Base-by-base conservation (phyloP, 92 coral and sea anemone species). In the Zoanthus sociatus region DNA sequence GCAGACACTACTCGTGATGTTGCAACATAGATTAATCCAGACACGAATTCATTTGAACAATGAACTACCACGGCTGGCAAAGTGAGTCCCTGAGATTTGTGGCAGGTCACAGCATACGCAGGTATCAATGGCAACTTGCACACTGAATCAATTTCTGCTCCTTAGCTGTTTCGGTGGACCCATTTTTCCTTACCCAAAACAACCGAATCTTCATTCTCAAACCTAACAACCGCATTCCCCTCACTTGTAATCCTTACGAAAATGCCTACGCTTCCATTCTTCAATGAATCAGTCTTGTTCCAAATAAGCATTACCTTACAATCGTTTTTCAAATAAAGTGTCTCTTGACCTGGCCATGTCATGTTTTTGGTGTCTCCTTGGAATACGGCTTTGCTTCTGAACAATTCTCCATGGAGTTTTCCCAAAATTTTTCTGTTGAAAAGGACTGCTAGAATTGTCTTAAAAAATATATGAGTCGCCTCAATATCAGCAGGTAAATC, bases 321-420 rank as follows among this genome's bases (percentile, higher is more conserved):
- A 16, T 58, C 83, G 3, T 8, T 26, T 47, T 76, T 86, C 56
- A 86, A 68, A 30, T 13, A 50, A 13, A 86, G 33, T 16, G 42
- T 58, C 0, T 56, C 58, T 17, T 85, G 73, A 37, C 89, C 83
- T 26, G 89, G 89, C 89, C 89, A 86, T 21, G 50, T 86, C 89
- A 86, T 54, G 60, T 18, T 63, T n/a, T 75, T 55, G 4, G 21
- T 51, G 30, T 32, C 15, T 16, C 89, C 72, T 14, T 83, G 75
- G 44, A n/a, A 73, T 33, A 13, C 11, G 6, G 83, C 83, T 3
- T 86, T 50, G 10, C 74, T 45, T 12, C 45, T 5, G 18, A 54
- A 11, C n/a, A 14, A 17, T 18, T 86, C 61, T 0, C 89, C 83
- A 3, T 31, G 73, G 6, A 86, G 75, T 1, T 86, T 45, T 26